Base-by-base conservation (phyloP, 2,888 invertebrate genomes). In the Agrotis clavis region DNA sequence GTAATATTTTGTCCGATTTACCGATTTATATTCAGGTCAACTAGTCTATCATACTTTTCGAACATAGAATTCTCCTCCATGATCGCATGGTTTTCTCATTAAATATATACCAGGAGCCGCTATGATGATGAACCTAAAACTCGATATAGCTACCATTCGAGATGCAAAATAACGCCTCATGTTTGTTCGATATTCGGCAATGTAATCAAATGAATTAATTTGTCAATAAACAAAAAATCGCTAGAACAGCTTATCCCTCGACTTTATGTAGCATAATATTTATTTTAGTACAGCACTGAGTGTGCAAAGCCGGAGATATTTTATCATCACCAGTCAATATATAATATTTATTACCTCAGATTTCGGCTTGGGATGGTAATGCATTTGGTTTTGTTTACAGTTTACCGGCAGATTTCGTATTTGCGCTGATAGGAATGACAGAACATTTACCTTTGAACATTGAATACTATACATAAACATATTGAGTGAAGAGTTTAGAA, bases 191-290 rank as follows among this genome's bases (percentile, higher is more conserved):
- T 84, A 71, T 81, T 77, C 53, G 48, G 62, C 50, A 71, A 71
- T 64, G 59, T 84, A 71, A 82, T 77, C 62, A 74, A 79, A 74
- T 64, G 47, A 84, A 74, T 79, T 74, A 84, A 73, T 71, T 73
- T 77, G 72, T 71, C 66, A 67, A 54, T 62, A 67, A 82, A 77
- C 74, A 82, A 56, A 73, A 72, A 79, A 54, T 69, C 62, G 72
- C 62, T 70, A 11, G 67, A 71, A 68, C 76, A 68, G 74, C 62
- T 79, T 67, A 72, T 84, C 67, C 65, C 68, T 69, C 45, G 67
- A 65, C 50, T 74, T 66, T 68, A 72, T 68, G 74, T 84, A 72
- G 74, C 67, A 82, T 76, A 74, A 77, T 76, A 76, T 79, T 79
- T 74, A 84, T 84, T 82, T 84, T 70, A 79, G 71, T 82, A 68